These are phyloP conservation scores for Hemibagrus guttatus DNA, from an alignment of 2,797 vertebrate species.

Conservation along the genomic window DNA sequence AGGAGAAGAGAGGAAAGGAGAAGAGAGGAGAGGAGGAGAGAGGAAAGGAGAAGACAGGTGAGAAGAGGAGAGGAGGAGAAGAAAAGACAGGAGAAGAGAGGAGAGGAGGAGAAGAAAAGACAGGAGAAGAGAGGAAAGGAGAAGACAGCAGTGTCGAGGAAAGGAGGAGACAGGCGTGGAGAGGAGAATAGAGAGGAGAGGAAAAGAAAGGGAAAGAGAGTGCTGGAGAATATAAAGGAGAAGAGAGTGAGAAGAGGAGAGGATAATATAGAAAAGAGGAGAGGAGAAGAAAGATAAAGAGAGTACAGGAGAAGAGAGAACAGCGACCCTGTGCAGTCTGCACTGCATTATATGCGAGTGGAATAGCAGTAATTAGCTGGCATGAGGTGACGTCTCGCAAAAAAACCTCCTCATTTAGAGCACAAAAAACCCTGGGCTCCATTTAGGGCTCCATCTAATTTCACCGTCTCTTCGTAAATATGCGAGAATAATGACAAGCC, in stretches of 20 bases:
- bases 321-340: neutral
- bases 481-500: conserved; percentile 15
- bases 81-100: too few relatives aligned
- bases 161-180: too few relatives aligned
- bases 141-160: too few relatives aligned
- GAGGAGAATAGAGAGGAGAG: too few relatives aligned
- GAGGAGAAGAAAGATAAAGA: neutral
- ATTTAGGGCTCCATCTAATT: conserved; percentile 16
- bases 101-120: too few relatives aligned
- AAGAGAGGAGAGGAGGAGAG: neutral
- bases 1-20: neutral
- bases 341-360: conserved; percentile 21
- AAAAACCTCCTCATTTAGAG: conserved; percentile 22
- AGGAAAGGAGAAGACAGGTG: neutral
- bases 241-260: too few relatives aligned
- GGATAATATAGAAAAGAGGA: neutral
- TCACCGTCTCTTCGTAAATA: conserved; percentile 11
- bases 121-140: too few relatives aligned
- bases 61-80: neutral
- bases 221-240: too few relatives aligned
- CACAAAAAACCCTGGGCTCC: conserved; percentile 35
- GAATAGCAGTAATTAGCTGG: conserved; percentile 34
- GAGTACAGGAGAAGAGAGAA: neutral
- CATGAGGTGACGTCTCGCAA: conserved; percentile 39
- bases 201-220: too few relatives aligned